Evolutionary conservation across 2,797 vertebrate species (phyloP).

Genomic region (Oryzias dopingdopingensis): DNA sequence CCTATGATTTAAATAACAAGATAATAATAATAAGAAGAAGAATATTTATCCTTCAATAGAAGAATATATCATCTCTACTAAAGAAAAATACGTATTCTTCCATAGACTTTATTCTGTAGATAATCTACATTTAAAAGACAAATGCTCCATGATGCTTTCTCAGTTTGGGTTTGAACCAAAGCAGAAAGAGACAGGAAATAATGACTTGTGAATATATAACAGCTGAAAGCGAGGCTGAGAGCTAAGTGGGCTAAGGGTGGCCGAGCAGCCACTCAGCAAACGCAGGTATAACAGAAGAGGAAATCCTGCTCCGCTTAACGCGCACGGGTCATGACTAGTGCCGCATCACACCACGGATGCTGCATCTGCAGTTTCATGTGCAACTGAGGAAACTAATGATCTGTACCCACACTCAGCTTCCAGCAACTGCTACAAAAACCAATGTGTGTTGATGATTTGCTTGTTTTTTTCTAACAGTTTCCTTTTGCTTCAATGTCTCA

Average conservation of each 20-base stretch:
- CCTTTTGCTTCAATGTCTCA: too few species aligned
- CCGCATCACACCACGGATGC: conserved; percentile 18
- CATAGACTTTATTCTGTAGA: not conserved
- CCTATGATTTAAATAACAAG: too few species aligned
- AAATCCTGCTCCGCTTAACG: conserved; percentile 24
- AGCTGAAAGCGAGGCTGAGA: conserved; percentile 27
- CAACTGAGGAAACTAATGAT: conserved; percentile 11
- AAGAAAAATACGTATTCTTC: too few species aligned
- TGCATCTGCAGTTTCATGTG: not conserved
- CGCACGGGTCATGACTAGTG: conserved; percentile 27
- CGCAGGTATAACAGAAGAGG: conserved; percentile 31
- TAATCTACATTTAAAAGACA: conserved; percentile 8
- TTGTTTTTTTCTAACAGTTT: too few species aligned
- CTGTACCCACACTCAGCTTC: too few species aligned
- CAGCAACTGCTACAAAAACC: too few species aligned
- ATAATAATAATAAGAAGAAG: too few species aligned
- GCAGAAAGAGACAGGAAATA: conserved; percentile 28
- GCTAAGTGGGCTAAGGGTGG: conserved; percentile 3
- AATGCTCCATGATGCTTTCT: conserved; percentile 27
- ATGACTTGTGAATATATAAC: conserved; percentile 50
- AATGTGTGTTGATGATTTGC: too few species aligned
- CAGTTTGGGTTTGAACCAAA: conserved; percentile 47
- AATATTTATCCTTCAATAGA: too few species aligned
- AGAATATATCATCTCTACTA: too few species aligned
- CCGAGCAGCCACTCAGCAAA: conserved; percentile 30